phyloP scores from a whole-genome alignment of 2,113 vertebrate species.

The Xyrauchen texanus region DNA sequence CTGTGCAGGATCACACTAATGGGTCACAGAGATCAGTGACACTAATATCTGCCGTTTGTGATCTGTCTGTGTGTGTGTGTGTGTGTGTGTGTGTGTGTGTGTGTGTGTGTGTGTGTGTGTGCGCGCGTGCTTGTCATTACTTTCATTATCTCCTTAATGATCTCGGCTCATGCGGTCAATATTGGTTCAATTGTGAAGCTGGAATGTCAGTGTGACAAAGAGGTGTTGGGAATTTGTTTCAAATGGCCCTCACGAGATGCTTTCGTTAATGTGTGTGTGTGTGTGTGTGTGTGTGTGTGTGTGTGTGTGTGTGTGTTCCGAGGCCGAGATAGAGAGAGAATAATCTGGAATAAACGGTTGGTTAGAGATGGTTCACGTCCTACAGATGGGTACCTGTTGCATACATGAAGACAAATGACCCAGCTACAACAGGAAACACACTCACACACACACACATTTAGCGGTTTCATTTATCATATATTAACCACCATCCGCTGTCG shows the following conservation, averaged over 20 bases:
- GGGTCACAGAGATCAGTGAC: constrained; percentile 44
- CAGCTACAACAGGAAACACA: neutral
- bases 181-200: constrained; percentile 1
- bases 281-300: neutral
- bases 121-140: constrained; percentile 17
- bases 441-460: constrained; percentile 29
- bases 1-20: constrained; percentile 55
- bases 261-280: neutral
- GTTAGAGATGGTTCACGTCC: constrained; percentile 62
- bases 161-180: constrained; percentile 18
- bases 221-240: neutral
- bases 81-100: constrained; percentile 19
- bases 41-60: constrained; percentile 44
- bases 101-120: constrained; percentile 22
- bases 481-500: no score
- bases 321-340: constrained; percentile 8
- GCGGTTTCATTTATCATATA: no score
- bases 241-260: neutral
- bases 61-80: constrained; percentile 19
- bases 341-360: constrained; percentile 27
- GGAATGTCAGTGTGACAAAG: constrained; percentile 18
- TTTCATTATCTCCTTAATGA: constrained; percentile 30
- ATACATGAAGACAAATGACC: constrained; percentile 40
- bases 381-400: constrained; percentile 66
- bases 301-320: neutral